Evolutionary conservation across 1,140 invertebrate genomes (phyloP).

Genomic region (Halesus radiatus): DNA sequence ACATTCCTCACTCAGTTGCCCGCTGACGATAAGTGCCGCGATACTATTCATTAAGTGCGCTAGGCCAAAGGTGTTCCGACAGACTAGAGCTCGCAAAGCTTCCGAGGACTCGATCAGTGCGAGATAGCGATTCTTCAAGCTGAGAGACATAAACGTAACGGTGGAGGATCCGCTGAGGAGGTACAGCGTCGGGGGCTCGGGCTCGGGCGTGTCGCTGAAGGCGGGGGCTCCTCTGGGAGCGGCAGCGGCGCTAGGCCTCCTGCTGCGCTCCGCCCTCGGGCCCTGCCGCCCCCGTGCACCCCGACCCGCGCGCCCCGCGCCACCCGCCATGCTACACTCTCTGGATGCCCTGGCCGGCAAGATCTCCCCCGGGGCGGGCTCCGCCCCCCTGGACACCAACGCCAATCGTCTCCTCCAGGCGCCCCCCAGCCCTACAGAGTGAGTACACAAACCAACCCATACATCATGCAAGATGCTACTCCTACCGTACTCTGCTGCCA

Average conservation of each 20-base stretch:
- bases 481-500: too few relatives aligned
- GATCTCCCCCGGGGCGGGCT: slow-evolving; percentile 77
- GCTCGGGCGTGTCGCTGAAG: slow-evolving; percentile 43
- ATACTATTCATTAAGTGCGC: too few relatives aligned
- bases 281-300: slow-evolving; percentile 12
- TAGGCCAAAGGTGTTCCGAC: neutral
- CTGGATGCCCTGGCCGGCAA: slow-evolving; percentile 85
- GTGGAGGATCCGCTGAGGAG: slow-evolving; percentile 47
- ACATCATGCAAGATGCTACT: neutral
- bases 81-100: neutral
- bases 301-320: slow-evolving; percentile 50
- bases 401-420: slow-evolving; percentile 68
- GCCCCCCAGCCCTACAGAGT: slow-evolving; percentile 48
- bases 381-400: slow-evolving; percentile 68
- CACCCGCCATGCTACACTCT: slow-evolving; percentile 79
- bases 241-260: slow-evolving; percentile 50
- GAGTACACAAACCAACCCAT: slow-evolving; percentile 47
- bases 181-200: slow-evolving; percentile 27
- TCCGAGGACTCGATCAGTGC: neutral
- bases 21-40: neutral
- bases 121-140: slow-evolving; percentile 13
- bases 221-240: slow-evolving; percentile 43
- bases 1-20: neutral
- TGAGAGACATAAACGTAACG: slow-evolving; percentile 21
- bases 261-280: slow-evolving; percentile 45